Base-by-base conservation (phyloP, 2,888 invertebrate genomes). In the Camponotus fellah region DNA sequence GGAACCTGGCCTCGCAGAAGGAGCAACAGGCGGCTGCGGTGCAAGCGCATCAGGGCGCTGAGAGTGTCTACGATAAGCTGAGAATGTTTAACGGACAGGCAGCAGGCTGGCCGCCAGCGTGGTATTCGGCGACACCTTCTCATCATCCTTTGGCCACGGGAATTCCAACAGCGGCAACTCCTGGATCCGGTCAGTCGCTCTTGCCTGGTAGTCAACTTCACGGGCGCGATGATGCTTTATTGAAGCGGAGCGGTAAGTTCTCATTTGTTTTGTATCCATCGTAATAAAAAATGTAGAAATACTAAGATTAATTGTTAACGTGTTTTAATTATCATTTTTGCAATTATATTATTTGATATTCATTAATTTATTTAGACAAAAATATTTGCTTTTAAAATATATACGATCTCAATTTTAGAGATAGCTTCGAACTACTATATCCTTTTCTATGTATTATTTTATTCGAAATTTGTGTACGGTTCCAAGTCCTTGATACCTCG, bases 1-100 rank as follows among this genome's bases (percentile, higher is more conserved):
- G 99, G 88, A 99, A 99, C 95, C 96, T 99, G 92, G 99, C 99
- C 40, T 98, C 99, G 74, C 99, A 99, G 95, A 99, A 99, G 95
- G 99, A 99, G 95, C 98, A 98, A 95, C 98, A 98, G 92, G 97
- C 97, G 65, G 96, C 96, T 65, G 97, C 97, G 89, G 97, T 97
- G 93, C 95, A 95, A 88, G 95, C 93, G 84, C 95, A 95, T 90
- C 95, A 95, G 90, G 95, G 95, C 68, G 97, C 97, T 95, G 99
- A 99, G 95, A 98, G 98, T 88, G 98, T 98, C 68, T 99, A 99
- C 95, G 99, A 99, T 95, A 99, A 99, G 95, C 95, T 99, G 90
- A 96, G 99, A 91, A 98, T 99, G 97, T 98, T 99, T 95, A 99
- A 99, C 95, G 99, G 98, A 0, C 98, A 98, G 95, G 96, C 97